These are phyloP conservation scores for Hesperia comma DNA, from an alignment of 2,888 invertebrate species.

Conservation along the genomic window DNA sequence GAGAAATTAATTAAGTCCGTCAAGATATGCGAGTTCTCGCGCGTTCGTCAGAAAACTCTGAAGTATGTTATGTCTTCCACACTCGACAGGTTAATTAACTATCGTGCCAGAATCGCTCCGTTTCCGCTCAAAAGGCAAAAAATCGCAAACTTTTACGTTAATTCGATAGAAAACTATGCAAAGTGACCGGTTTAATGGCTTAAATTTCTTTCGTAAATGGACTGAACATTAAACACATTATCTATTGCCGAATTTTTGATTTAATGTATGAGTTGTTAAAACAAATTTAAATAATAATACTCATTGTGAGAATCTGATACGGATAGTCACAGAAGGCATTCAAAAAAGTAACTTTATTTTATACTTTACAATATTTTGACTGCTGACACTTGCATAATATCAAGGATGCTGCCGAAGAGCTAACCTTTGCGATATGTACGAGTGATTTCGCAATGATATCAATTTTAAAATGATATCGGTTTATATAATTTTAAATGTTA, in stretches of 20 bases:
- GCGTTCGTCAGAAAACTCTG: conserved; percentile 23
- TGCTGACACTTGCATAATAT: too few species aligned
- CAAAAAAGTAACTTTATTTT: too few species aligned
- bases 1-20: conserved; percentile 29
- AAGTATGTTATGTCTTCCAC: conserved; percentile 31
- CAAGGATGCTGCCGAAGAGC: too few species aligned
- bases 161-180: conserved; percentile 1
- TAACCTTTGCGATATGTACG: too few species aligned
- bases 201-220: not conserved
- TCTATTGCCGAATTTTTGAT: not conserved
- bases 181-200: not conserved
- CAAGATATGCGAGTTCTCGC: conserved; percentile 29
- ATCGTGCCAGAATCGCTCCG: conserved; percentile 23
- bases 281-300: too few species aligned
- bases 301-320: too few species aligned
- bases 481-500: too few species aligned
- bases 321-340: too few species aligned
- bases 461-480: too few species aligned
- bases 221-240: not conserved
- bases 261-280: too few species aligned
- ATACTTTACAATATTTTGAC: too few species aligned
- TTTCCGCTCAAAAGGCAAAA: conserved; percentile 18
- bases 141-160: conserved; percentile 20
- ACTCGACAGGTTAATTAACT: conserved; percentile 33
- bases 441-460: too few species aligned